Evolutionary conservation across 2,113 vertebrate species (phyloP).

Genomic region (Mustelus asterias): DNA sequence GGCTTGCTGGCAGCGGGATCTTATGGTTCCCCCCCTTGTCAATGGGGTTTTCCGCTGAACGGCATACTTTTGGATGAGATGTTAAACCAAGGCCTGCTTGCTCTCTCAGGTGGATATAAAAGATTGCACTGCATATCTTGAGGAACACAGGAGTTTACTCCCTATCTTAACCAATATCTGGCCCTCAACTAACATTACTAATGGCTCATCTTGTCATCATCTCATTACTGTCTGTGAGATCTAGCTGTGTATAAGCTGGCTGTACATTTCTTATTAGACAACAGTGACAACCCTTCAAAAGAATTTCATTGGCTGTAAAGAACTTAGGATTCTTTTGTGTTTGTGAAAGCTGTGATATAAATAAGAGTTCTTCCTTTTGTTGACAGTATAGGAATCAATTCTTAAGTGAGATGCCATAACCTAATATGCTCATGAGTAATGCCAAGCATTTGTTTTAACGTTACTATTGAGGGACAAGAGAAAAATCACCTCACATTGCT

Average conservation of each 20-base stretch:
- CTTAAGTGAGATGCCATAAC: not conserved
- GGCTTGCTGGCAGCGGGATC: too few relatives aligned
- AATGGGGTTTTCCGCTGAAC: too few relatives aligned
- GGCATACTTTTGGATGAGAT: too few relatives aligned
- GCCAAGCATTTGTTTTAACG: not conserved
- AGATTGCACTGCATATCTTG: not conserved
- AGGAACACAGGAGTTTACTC: not conserved
- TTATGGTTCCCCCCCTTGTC: too few relatives aligned
- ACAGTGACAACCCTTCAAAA: too few relatives aligned
- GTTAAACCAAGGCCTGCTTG: not conserved
- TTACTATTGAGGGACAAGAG: not conserved
- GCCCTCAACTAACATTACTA: not conserved
- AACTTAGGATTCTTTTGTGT: too few relatives aligned
- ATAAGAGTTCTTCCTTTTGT: not conserved
- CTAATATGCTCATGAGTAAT: not conserved
- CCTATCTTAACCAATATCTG: not conserved
- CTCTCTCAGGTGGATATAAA: not conserved
- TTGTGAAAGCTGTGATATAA: not conserved
- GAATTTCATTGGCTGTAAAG: too few relatives aligned
- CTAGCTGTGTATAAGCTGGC: too few relatives aligned
- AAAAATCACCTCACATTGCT: not conserved
- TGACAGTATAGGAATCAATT: too few relatives aligned
- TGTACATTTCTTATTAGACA: too few relatives aligned
- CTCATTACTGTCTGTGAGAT: too few relatives aligned
- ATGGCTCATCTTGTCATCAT: not conserved